A percentile compares a stretch with the other conserved stretches of the same genome.
phyloP scores from a whole-genome alignment of 2,797 vertebrate genomes.

The Hapalemur alaotrensis region DNA sequence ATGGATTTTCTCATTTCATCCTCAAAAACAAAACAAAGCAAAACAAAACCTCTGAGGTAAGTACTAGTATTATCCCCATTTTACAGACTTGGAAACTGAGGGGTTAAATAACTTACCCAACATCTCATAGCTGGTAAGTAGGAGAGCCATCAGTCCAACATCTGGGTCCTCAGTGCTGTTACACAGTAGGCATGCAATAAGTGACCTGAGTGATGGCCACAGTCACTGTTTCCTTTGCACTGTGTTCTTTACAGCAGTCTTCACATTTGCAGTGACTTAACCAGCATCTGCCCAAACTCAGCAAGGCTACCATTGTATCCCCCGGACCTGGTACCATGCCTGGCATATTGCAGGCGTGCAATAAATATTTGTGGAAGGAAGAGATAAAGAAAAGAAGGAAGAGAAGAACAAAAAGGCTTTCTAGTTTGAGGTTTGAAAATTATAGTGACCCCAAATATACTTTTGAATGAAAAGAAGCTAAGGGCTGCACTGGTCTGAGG shows the following conservation, averaged over 20 bases:
- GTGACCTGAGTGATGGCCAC: background rate
- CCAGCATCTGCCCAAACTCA: background rate
- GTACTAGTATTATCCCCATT: slow-evolving; percentile 48
- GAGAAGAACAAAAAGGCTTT: background rate
- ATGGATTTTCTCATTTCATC: slow-evolving; percentile 57
- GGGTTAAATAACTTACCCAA: background rate
- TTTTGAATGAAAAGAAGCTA: background rate
- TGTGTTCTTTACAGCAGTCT: background rate
- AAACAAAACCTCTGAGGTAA: background rate
- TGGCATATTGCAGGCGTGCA: background rate
- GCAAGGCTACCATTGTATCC: background rate
- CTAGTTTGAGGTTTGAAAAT: slow-evolving; percentile 28
- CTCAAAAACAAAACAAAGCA: background rate
- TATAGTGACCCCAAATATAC: background rate
- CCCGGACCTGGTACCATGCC: background rate
- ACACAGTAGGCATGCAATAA: background rate
- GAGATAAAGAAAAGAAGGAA: background rate
- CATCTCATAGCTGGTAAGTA: background rate
- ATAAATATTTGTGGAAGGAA: background rate
- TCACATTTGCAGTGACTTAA: background rate
- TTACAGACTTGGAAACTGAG: slow-evolving; percentile 65
- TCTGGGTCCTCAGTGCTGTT: background rate
- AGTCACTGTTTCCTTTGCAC: background rate
- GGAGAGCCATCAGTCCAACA: background rate
- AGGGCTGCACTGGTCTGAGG: background rate